These are phyloP conservation scores for Actinernus sp. DNA, from an alignment of 92 coral and sea anemone genomes.

Conservation along the genomic window DNA sequence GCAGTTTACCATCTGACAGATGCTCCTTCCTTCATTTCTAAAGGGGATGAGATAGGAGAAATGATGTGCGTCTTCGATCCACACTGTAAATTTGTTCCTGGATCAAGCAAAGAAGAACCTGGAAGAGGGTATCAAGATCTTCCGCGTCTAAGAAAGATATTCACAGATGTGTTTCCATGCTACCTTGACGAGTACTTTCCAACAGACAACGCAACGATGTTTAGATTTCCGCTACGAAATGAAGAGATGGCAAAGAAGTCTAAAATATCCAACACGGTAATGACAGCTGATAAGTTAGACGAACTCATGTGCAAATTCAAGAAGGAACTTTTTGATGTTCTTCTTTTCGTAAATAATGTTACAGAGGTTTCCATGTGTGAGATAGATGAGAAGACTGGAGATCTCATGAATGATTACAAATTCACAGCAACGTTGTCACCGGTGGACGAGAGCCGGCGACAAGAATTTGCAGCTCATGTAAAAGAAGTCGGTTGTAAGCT, in stretches of 20 bases:
- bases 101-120: constrained; percentile 52
- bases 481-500: constrained; percentile 6
- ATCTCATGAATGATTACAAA: constrained; percentile 28
- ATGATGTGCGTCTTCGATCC: constrained; percentile 85
- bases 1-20: constrained; percentile 96
- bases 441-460: constrained; percentile 45
- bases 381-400: constrained; percentile 38
- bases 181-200: constrained; percentile 58
- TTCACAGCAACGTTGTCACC: constrained; percentile 42
- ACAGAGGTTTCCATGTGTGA: constrained; percentile 70
- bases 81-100: constrained; percentile 72
- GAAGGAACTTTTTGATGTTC: constrained; percentile 63
- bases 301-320: constrained; percentile 52
- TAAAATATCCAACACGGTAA: background rate
- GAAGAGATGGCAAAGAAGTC: constrained; percentile 46
- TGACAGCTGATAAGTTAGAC: constrained; percentile 17
- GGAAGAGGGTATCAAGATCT: constrained; percentile 60
- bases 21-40: constrained; percentile 72
- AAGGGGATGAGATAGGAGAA: constrained; percentile 68
- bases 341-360: constrained; percentile 78
- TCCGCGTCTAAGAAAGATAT: constrained; percentile 23
- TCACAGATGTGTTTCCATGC: constrained; percentile 73
- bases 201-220: constrained; percentile 66
- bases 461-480: constrained; percentile 17
- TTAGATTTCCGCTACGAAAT: constrained; percentile 72